phyloP scores from a whole-genome alignment of 1,140 invertebrate species.

The Drosophila parvula region DNA sequence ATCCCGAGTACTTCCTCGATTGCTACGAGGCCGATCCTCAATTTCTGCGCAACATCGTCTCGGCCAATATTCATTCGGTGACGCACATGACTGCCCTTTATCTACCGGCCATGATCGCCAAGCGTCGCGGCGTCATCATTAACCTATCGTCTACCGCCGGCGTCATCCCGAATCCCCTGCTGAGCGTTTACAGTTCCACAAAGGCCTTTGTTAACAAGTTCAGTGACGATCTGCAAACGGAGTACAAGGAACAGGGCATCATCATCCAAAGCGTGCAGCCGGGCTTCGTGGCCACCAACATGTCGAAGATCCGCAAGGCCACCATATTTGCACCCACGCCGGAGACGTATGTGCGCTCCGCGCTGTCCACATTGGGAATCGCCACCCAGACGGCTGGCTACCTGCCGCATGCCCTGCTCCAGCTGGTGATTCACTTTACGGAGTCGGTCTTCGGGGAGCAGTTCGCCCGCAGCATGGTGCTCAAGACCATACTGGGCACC shows the following conservation, averaged over 20 bases:
- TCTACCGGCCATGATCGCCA: constrained; percentile 94
- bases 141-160: constrained; percentile 96
- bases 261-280: constrained; percentile 93
- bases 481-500: constrained; percentile 68
- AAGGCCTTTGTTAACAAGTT: constrained; percentile 96
- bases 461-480: constrained; percentile 67
- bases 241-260: constrained; percentile 91
- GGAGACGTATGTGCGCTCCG: constrained; percentile 90
- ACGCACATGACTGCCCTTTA: constrained; percentile 93
- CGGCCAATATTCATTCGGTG: constrained; percentile 90
- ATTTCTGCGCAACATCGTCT: constrained; percentile 87
- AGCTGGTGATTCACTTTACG: constrained; percentile 82
- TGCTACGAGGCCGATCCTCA: constrained; percentile 86
- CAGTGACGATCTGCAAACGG: constrained; percentile 90
- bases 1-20: constrained; percentile 93
- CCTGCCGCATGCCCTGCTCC: constrained; percentile 89
- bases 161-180: constrained; percentile 91
- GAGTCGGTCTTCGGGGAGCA: constrained; percentile 64
- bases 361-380: constrained; percentile 91
- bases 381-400: constrained; percentile 91
- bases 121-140: constrained; percentile 93
- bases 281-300: constrained; percentile 96
- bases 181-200: constrained; percentile 94
- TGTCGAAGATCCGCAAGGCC: constrained; percentile 93
- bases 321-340: constrained; percentile 92